Percentiles rank a stretch among this genome's conserved stretches.
Conservation (phyloP, 2,888 invertebrate genomes). For the Maniola hyperantus region DNA sequence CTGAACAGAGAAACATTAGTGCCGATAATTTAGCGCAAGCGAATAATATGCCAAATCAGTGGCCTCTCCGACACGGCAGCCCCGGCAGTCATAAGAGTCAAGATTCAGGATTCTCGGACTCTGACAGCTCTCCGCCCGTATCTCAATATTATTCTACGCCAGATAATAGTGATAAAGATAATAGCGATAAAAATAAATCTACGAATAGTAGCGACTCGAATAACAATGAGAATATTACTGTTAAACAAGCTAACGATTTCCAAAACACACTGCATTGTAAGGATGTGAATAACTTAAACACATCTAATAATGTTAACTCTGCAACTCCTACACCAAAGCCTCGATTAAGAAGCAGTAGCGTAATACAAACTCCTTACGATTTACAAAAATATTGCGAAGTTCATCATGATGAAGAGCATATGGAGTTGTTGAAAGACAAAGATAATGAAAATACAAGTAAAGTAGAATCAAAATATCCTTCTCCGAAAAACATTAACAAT, state of each 20-base stretch:
- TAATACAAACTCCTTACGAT: constrained; percentile 79
- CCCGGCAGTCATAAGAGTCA: constrained; percentile 88
- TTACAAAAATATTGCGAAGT: constrained; percentile 77
- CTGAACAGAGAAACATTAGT: constrained; percentile 68
- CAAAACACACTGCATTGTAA: constrained; percentile 61
- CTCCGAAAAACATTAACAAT: constrained; percentile 63
- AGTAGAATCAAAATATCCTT: constrained; percentile 57
- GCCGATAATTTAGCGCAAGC: constrained; percentile 65
- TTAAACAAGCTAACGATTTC: constrained; percentile 71
- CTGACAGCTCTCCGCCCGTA: constrained; percentile 85
- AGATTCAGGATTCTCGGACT: constrained; percentile 92
- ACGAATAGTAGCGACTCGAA: constrained; percentile 73
- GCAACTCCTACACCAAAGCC: constrained; percentile 68
- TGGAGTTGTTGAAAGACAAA: constrained; percentile 70
- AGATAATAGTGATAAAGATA: constrained; percentile 60
- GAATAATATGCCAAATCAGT: constrained; percentile 65
- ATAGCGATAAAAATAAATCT: constrained; percentile 64
- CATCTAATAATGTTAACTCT: constrained; percentile 48
- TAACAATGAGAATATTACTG: constrained; percentile 74
- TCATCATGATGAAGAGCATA: constrained; percentile 74
- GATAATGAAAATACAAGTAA: constrained; percentile 50
- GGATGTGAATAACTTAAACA: constrained; percentile 60
- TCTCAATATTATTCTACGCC: constrained; percentile 71
- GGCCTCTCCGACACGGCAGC: constrained; percentile 78
- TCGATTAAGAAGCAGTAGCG: constrained; percentile 72